Evolutionary conservation across 2,113 vertebrate genomes (phyloP), one percentile per base, ranked within the genome.

Genomic region (Cettia cetti): DNA sequence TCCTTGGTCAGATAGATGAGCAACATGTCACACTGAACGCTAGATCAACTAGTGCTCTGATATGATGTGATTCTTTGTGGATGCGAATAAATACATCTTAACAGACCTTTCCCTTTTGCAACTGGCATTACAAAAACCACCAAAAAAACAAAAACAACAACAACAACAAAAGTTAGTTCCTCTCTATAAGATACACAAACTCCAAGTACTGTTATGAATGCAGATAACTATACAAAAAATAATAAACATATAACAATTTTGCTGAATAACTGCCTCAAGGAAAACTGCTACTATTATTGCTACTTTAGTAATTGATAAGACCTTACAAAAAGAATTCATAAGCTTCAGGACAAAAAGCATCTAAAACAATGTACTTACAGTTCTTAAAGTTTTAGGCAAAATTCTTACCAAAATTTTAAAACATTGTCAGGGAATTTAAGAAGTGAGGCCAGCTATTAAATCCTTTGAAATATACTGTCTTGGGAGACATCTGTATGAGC

Each of bases 141-240:
- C 21, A 15, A 27, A 20, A 56, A 7, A 1, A 26, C 45, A 7
- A 1, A 42, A 44, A 44, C 15, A 44, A 44, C 15, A n/a, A 22
- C 9, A 42, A 49, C 23, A 40, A 44, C 40, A 28, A 50, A 4
- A 1, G 1, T 2, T 2, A n/a, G 1, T 5, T n/a, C 1, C 40
- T 80, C 76, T 45, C 65, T n/a, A 37, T 68, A 44, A 84, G 44
- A 64, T 26, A n/a, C 13, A 63, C 6, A 82, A 79, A 15, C 7
- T 54, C 15, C 39, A 40, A 30, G 13, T 50, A 65, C 42, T 11
- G 2, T 35, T 91, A 80, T 20, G 12, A 92, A 91, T 70, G 27
- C 15, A 79, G 30, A 13, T 56, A 59, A n/a, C 3, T 15, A 18
- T 33, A 40, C 6, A 75, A 22, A 76, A 91, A 63, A 84, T 60